Evolutionary conservation across 2,888 invertebrate species (phyloP), one percentile per base, ranked within the genome.

Genomic region (Atrina japonica): DNA sequence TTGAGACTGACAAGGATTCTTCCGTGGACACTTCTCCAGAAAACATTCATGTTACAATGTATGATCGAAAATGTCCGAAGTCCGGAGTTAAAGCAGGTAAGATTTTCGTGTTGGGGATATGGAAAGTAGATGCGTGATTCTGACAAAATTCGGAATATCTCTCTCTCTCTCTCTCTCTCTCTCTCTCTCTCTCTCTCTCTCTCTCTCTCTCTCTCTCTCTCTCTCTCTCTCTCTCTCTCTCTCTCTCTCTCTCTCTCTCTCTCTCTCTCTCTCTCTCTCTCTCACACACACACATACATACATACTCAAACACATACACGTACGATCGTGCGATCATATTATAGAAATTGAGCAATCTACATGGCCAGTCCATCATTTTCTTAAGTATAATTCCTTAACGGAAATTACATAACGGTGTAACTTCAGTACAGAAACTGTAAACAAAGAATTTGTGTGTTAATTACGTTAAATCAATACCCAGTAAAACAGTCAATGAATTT

Each of bases 1-100:
- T 74, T n/a, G 80, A 82, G 27, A 75, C 77, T 25, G 81, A 81
- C 25, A 68, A 70, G 2, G 75, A 69, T n/a, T 76, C 77, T 6
- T 41, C 61, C 23, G 27, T 50, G 23, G 69, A 61, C 9, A 43
- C 35, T 16, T 61, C 63, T 27, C 40, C 55, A 9, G 69, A 69
- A 30, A 40, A 64, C 18, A 47, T 56, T 49, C 23, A 30, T 52
- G 25, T 69, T 29, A 25, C 55, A 11, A 49, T 49, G 9, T 40
- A 61, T 45, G 45, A 53, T 21, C 49, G 69, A 61, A 69, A 69
- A 58, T 35, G 40, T 16, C 40, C 49, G 16, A 69, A 64, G 58
- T 47, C 45, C n/a, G 41, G 53, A 5, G 21, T 61, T 1, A 69
- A 69, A 50, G 49, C 69, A 35, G 69, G 69, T 69, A 69, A 69